Percentiles rank a stretch among this genome's conserved stretches.
Conservation (phyloP, 2,113 vertebrate species). For the Mus pahari region DNA sequence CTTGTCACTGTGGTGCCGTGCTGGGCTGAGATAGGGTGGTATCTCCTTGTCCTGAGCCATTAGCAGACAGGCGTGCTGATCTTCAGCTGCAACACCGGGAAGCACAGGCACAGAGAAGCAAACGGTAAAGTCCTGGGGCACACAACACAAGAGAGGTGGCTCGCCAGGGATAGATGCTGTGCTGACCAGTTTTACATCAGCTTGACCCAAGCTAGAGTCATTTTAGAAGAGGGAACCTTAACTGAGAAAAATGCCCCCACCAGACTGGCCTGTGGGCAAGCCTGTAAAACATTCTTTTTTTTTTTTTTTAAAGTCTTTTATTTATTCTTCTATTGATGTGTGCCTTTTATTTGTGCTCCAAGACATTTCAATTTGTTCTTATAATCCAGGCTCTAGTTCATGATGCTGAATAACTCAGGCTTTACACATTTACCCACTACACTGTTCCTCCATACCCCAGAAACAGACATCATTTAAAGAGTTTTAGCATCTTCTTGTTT, state of each 20-base stretch:
- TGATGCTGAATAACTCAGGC: background rate
- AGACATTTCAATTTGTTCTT: background rate
- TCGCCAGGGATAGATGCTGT: background rate
- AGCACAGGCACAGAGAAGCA: background rate
- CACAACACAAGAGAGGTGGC: background rate
- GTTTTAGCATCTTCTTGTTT: background rate
- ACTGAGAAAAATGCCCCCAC: background rate
- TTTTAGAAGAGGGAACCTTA: background rate
- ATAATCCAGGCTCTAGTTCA: background rate
- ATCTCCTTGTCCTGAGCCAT: rapidly evolving
- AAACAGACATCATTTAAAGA: background rate
- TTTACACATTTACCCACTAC: background rate
- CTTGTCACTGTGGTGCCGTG: background rate
- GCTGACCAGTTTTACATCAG: background rate
- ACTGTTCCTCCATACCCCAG: background rate
- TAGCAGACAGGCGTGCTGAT: rapidly evolving
- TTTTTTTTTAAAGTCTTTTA: too few species aligned
- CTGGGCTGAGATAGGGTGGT: background rate
- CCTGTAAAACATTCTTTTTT: background rate
- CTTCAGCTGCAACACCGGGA: rapidly evolving
- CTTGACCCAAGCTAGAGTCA: background rate
- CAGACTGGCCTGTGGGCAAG: background rate
- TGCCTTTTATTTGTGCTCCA: background rate
- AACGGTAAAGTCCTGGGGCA: background rate
- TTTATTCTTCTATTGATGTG: background rate